Evolutionary conservation across 2,888 invertebrate species (phyloP).

Genomic region (Drosophila anomalata): DNA sequence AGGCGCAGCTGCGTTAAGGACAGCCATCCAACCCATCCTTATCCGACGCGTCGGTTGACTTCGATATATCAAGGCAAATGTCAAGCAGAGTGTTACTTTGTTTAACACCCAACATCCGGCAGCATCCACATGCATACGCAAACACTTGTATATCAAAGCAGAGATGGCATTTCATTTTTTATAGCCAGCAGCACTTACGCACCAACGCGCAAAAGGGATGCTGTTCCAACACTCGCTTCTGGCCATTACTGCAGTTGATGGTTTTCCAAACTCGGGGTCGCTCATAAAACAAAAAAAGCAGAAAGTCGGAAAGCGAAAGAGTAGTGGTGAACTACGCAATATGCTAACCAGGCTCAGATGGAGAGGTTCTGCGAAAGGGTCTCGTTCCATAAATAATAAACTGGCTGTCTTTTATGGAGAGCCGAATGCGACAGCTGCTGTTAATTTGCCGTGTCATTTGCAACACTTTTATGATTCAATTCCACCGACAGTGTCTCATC

Average conservation of each 20-base stretch:
- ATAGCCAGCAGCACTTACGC: conserved; percentile 56
- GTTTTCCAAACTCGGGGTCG: conserved; percentile 50
- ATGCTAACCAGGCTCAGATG: conserved; percentile 54
- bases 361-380: background rate
- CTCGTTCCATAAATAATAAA: conserved; percentile 45
- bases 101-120: conserved; percentile 48
- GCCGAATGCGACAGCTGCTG: conserved; percentile 25
- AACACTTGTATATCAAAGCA: conserved; percentile 35
- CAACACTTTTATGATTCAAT: conserved; percentile 75
- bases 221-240: conserved; percentile 12
- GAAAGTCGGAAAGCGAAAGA: background rate
- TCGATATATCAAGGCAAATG: conserved; percentile 65
- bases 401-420: conserved; percentile 34
- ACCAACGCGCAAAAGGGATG: conserved; percentile 43
- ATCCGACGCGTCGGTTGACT: conserved; percentile 45
- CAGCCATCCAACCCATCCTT: conserved; percentile 22
- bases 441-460: conserved; percentile 63
- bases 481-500: conserved; percentile 29
- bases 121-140: conserved; percentile 20
- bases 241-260: conserved; percentile 68
- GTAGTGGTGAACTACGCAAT: conserved; percentile 52
- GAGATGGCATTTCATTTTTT: conserved; percentile 64
- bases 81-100: conserved; percentile 56
- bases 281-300: conserved; percentile 45
- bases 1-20: conserved; percentile 62